Conservation (phyloP, 2,888 invertebrate genomes). For the Mamestra brassicae region DNA sequence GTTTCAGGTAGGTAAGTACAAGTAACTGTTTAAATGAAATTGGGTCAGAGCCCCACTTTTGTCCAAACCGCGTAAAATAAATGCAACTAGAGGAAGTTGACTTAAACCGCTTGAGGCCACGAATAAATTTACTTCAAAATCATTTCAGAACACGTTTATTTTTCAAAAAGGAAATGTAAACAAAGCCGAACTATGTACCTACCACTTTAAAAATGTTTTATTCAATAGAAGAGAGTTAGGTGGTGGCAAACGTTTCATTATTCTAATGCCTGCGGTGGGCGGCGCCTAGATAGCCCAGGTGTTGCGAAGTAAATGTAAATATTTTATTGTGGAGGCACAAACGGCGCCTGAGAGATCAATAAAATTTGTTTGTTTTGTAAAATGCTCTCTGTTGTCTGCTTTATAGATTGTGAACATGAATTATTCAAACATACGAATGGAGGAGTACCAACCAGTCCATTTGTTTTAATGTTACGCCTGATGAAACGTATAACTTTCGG, state of each 20-base stretch:
- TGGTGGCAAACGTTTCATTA: conserved; percentile 85
- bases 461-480: conserved; percentile 87
- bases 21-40: conserved; percentile 48
- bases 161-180: conserved; percentile 56
- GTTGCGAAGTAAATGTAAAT: conserved; percentile 90
- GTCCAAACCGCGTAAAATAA: conserved; percentile 55
- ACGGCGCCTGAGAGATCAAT: conserved; percentile 90
- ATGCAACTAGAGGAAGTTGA: conserved; percentile 60
- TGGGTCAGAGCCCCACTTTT: conserved; percentile 58
- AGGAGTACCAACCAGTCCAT: conserved; percentile 83
- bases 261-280: conserved; percentile 85
- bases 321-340: conserved; percentile 89
- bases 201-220: conserved; percentile 78
- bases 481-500: conserved; percentile 80
- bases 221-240: conserved; percentile 79
- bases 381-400: conserved; percentile 88
- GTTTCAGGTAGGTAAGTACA: conserved; percentile 23
- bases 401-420: conserved; percentile 90
- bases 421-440: conserved; percentile 87
- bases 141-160: conserved; percentile 56
- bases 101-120: conserved; percentile 52
- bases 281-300: conserved; percentile 84
- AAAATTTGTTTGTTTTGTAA: conserved; percentile 91
- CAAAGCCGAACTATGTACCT: conserved; percentile 62
- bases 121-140: conserved; percentile 62